These are phyloP conservation scores for Agrotis clavis DNA, from an alignment of 2,888 invertebrate species.

Conservation along the genomic window DNA sequence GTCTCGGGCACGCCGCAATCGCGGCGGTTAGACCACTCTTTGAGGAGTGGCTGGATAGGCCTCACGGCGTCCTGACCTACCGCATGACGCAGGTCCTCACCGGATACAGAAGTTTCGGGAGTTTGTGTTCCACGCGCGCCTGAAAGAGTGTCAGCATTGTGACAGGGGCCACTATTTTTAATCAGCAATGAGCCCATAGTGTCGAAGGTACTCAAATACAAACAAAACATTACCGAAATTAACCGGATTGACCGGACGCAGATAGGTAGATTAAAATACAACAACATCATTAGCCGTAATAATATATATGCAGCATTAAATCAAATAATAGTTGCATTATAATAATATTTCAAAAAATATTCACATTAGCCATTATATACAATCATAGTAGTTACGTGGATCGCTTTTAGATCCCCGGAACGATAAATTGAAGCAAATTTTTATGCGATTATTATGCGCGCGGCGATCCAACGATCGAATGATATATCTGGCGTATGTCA, in stretches of 20 bases:
- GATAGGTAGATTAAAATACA: not conserved
- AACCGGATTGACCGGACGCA: conserved; percentile 1
- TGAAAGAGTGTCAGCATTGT: no score
- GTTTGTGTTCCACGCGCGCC: no score
- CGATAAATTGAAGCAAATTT: conserved; percentile 49
- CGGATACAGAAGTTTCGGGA: no score
- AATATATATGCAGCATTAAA: not conserved
- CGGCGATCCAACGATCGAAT: not conserved
- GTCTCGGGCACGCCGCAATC: no score
- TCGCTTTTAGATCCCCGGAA: conserved; percentile 31
- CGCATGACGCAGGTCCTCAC: no score
- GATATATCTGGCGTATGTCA: conserved; percentile 1
- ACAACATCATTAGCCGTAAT: not conserved
- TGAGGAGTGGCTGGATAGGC: no score
- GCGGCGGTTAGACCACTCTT: no score
- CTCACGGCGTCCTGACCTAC: no score
- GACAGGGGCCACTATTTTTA: no score
- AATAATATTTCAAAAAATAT: conserved; percentile 14
- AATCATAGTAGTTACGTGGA: conserved; percentile 28
- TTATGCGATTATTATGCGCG: conserved; percentile 35
- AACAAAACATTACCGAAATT: not conserved
- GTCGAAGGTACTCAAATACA: not conserved
- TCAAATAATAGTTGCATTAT: conserved; percentile 10
- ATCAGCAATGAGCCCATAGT: not conserved
- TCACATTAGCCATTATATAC: conserved; percentile 31